A percentile compares a stretch with the other conserved stretches of the same genome.
phyloP scores from a whole-genome alignment of 2,888 invertebrate species.

The Dorcus hopei region DNA sequence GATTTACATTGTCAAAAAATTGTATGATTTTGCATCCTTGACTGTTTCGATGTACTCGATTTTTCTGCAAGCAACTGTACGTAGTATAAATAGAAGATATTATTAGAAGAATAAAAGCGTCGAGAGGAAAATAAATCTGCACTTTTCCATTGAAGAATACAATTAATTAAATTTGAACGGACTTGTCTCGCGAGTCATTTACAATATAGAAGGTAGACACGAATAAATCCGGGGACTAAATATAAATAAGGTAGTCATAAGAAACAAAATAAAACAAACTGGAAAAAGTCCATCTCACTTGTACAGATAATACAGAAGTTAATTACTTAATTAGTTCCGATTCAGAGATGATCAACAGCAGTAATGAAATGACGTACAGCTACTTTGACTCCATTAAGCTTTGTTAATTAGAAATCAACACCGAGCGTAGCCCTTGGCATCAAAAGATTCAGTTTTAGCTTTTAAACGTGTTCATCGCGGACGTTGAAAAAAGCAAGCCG shows the following conservation, averaged over 20 bases:
- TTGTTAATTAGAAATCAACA: slow-evolving; percentile 46
- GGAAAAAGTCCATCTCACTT: slow-evolving; percentile 10
- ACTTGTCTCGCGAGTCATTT: too few species aligned
- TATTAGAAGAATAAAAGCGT: too few species aligned
- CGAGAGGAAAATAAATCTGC: too few species aligned
- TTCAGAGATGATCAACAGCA: slow-evolving; percentile 41
- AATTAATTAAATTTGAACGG: too few species aligned
- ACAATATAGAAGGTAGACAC: too few species aligned
- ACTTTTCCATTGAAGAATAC: too few species aligned
- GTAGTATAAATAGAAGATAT: too few species aligned
- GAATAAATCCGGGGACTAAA: too few species aligned
- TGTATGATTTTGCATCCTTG: too few species aligned
- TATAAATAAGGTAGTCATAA: not conserved
- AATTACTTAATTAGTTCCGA: slow-evolving; percentile 46
- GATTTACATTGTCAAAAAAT: too few species aligned
- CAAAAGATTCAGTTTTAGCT: slow-evolving; percentile 14
- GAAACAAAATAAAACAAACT: not conserved
- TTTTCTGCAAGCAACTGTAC: too few species aligned
- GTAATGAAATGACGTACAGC: slow-evolving; percentile 40
- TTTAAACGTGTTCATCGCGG: slow-evolving; percentile 8
- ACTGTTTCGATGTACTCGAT: too few species aligned
- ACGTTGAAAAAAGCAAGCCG: not conserved
- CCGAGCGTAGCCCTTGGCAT: slow-evolving; percentile 30
- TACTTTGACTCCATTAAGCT: slow-evolving; percentile 40
- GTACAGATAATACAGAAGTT: slow-evolving; percentile 32